Evolutionary conservation across 92 coral and sea anemone genomes (phyloP).

Genomic region (Palythoa caribaeorum): DNA sequence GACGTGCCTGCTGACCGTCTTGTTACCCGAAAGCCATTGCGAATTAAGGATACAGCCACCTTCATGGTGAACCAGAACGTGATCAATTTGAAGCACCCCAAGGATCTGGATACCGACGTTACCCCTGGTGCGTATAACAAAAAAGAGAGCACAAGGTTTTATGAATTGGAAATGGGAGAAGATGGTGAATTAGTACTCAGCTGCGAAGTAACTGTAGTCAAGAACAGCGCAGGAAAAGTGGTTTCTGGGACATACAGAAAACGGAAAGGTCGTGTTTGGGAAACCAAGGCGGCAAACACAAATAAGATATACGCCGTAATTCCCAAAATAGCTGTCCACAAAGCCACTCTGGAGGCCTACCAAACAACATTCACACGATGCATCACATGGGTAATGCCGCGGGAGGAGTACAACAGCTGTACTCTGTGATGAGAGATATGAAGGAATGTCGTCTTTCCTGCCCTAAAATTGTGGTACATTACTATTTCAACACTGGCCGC

Average conservation of each 20-base stretch:
- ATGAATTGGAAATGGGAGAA: slow-evolving; percentile 36
- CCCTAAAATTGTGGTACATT: slow-evolving; percentile 39
- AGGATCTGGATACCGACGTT: slow-evolving; percentile 36
- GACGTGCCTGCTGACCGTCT: slow-evolving; percentile 48
- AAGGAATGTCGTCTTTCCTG: slow-evolving; percentile 22
- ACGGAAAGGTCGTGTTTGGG: slow-evolving; percentile 5
- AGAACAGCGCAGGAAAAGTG: slow-evolving; percentile 44
- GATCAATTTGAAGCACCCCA: slow-evolving; percentile 49
- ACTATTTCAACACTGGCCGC: slow-evolving; percentile 55
- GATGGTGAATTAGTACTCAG: slow-evolving; percentile 33
- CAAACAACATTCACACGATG: slow-evolving; percentile 53
- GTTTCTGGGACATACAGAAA: slow-evolving; percentile 50
- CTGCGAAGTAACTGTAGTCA: slow-evolving; percentile 47
- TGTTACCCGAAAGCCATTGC: slow-evolving; percentile 34
- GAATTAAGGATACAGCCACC: slow-evolving; percentile 50
- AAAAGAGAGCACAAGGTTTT: slow-evolving; percentile 48
- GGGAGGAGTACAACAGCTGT: slow-evolving; percentile 46
- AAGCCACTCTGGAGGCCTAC: slow-evolving; percentile 38
- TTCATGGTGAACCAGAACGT: slow-evolving; percentile 49
- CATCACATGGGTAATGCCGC: slow-evolving; percentile 56
- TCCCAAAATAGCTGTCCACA: slow-evolving; percentile 51
- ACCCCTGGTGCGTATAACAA: slow-evolving; percentile 54
- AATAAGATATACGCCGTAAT: slow-evolving; percentile 27
- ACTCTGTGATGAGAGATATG: slow-evolving; percentile 29
- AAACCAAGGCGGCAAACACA: slow-evolving; percentile 18